A percentile compares a stretch with the other conserved stretches of the same genome.
Conservation (phyloP, 2,888 invertebrate genomes). For the Tortricodes alternella region DNA sequence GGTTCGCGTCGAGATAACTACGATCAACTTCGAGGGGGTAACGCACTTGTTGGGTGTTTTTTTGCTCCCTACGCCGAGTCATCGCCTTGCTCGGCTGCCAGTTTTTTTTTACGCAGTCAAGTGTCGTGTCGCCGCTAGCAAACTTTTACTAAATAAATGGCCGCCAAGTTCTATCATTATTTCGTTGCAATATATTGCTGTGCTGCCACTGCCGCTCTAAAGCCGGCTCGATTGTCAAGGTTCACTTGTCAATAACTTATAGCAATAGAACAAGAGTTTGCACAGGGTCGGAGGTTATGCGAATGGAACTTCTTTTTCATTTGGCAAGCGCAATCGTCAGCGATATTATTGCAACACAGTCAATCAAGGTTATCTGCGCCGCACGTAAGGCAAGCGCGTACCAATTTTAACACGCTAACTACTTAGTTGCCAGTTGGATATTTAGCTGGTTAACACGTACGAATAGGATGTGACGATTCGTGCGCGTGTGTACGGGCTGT, state of each 20-base stretch:
- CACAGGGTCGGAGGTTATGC: constrained; percentile 26
- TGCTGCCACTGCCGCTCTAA: constrained; percentile 24
- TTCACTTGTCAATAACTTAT: constrained; percentile 18
- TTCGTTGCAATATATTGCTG: constrained; percentile 34
- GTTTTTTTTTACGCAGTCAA: constrained; percentile 68
- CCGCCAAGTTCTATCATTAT: constrained; percentile 35
- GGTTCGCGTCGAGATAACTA: constrained; percentile 55
- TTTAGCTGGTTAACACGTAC: constrained; percentile 40
- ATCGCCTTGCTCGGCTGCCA: constrained; percentile 58
- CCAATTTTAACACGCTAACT: constrained; percentile 8
- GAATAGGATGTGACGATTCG: background rate
- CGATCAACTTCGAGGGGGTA: constrained; percentile 78
- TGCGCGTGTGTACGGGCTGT: background rate
- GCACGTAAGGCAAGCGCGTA: constrained; percentile 28
- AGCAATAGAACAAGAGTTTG: constrained; percentile 7
- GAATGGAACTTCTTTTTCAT: constrained; percentile 33
- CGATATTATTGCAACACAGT: constrained; percentile 40
- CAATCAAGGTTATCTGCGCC: constrained; percentile 39
- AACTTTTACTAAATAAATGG: constrained; percentile 66
- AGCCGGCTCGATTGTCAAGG: constrained; percentile 32
- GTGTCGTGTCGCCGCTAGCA: constrained; percentile 56
- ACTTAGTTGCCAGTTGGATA: constrained; percentile 32
- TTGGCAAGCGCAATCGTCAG: constrained; percentile 33
- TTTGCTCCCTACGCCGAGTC: constrained; percentile 68
- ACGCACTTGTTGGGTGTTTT: constrained; percentile 72